Evolutionary conservation across 1,140 invertebrate genomes (phyloP).

Genomic region (Cyphomyrmex costatus): DNA sequence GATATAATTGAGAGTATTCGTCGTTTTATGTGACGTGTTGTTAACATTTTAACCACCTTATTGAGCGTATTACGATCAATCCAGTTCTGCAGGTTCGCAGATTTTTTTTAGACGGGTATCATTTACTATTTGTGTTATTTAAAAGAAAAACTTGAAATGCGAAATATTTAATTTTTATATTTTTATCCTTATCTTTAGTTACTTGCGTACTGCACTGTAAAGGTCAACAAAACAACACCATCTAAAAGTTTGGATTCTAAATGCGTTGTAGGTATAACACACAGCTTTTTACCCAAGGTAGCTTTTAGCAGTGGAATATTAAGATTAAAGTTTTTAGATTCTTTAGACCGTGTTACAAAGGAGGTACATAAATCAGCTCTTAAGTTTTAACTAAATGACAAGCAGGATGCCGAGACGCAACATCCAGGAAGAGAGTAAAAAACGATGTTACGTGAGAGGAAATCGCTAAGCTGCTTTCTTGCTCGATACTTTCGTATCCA

Average conservation of each 20-base stretch:
- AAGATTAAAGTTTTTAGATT: conserved; percentile 45
- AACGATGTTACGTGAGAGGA: conserved; percentile 34
- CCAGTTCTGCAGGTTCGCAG: not conserved
- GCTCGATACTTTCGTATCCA: not conserved
- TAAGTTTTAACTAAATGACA: conserved; percentile 60
- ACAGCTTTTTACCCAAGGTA: not conserved
- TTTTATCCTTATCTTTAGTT: not conserved
- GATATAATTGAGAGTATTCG: not conserved
- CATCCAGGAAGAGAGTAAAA: conserved; percentile 32
- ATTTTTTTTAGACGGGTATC: not conserved
- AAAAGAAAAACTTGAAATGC: not conserved
- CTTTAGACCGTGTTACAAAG: conserved; percentile 19
- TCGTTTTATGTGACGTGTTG: not conserved
- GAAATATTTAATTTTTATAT: conserved; percentile 6
- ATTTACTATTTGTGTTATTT: not conserved
- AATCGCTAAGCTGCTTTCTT: conserved; percentile 48
- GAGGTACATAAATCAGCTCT: conserved; percentile 53
- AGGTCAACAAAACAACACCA: not conserved
- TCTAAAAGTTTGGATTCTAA: conserved; percentile 10
- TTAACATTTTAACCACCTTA: not conserved
- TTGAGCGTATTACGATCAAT: not conserved
- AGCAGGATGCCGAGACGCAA: not conserved
- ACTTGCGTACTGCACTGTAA: not conserved
- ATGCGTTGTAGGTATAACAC: not conserved
- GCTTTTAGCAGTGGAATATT: conserved; percentile 25